A percentile compares a stretch with the other conserved stretches of the same genome.
phyloP scores from a whole-genome alignment of 2,113 vertebrate genomes.

The Trinectes maculatus region DNA sequence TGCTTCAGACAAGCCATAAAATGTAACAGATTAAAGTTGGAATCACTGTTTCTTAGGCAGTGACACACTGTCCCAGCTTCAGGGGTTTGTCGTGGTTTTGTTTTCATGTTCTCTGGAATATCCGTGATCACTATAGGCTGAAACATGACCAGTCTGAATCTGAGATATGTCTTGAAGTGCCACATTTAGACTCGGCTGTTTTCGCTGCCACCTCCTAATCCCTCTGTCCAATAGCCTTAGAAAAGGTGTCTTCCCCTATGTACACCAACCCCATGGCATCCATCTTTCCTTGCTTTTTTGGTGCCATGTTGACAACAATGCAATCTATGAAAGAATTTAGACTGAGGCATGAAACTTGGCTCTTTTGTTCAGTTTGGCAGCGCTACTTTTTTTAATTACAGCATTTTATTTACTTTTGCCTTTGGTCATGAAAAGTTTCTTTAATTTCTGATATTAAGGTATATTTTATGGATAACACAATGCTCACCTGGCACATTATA shows the following conservation, averaged over 20 bases:
- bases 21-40: not conserved
- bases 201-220: slow-evolving; percentile 25
- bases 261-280: slow-evolving; percentile 33
- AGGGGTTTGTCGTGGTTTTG: not conserved
- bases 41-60: not conserved
- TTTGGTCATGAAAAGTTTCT: not conserved
- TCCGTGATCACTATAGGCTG: not conserved
- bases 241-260: slow-evolving; percentile 31
- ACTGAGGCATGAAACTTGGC: not conserved
- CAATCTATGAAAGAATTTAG: slow-evolving; percentile 27
- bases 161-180: slow-evolving; percentile 1
- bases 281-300: slow-evolving; percentile 23
- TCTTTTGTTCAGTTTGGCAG: slow-evolving; percentile 9
- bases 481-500: not conserved
- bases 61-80: not conserved
- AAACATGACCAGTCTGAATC: slow-evolving; percentile 11
- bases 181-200: slow-evolving; percentile 15
- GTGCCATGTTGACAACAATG: slow-evolving; percentile 17
- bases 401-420: not conserved
- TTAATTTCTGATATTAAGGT: not conserved
- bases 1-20: not conserved
- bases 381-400: slow-evolving; percentile 2
- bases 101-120: not conserved
- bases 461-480: not conserved
- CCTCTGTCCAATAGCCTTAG: slow-evolving; percentile 15